Conservation (phyloP, 2,888 invertebrate genomes). For the Rotaria macrura region DNA sequence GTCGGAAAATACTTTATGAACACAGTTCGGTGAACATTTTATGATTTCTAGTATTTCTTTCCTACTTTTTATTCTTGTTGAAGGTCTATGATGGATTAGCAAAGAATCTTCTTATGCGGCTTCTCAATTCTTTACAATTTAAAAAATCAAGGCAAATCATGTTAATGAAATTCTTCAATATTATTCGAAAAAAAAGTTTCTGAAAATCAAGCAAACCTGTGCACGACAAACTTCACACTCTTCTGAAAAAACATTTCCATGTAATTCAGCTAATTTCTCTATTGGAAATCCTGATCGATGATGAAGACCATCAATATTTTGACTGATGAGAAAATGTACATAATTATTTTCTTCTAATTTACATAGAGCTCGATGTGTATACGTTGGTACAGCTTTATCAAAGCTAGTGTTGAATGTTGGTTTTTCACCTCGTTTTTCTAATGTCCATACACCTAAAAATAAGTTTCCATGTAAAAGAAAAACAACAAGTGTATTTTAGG, state of each 20-base stretch:
- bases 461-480: background rate
- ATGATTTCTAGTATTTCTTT: too few relatives aligned
- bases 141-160: too few relatives aligned
- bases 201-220: conserved; percentile 39
- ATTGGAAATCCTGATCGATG: conserved; percentile 74
- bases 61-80: too few relatives aligned
- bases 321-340: conserved; percentile 77
- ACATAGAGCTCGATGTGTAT: conserved; percentile 81
- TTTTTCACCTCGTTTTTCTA: conserved; percentile 62
- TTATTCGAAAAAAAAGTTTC: too few relatives aligned
- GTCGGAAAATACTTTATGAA: too few relatives aligned
- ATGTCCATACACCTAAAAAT: conserved; percentile 71
- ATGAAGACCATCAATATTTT: conserved; percentile 96
- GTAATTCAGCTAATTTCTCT: conserved; percentile 73
- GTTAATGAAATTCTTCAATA: too few relatives aligned
- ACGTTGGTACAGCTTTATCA: conserved; percentile 76
- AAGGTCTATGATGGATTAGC: too few relatives aligned
- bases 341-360: conserved; percentile 57
- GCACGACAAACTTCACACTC: conserved; percentile 70
- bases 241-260: conserved; percentile 94
- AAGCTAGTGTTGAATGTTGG: conserved; percentile 71
- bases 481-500: too few relatives aligned
- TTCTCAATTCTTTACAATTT: too few relatives aligned
- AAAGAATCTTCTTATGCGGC: too few relatives aligned
- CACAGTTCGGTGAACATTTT: too few relatives aligned